A percentile compares a stretch with the other conserved stretches of the same genome.
Evolutionary conservation across 2,113 vertebrate species (phyloP).

Genomic region (Enhydra lutris): DNA sequence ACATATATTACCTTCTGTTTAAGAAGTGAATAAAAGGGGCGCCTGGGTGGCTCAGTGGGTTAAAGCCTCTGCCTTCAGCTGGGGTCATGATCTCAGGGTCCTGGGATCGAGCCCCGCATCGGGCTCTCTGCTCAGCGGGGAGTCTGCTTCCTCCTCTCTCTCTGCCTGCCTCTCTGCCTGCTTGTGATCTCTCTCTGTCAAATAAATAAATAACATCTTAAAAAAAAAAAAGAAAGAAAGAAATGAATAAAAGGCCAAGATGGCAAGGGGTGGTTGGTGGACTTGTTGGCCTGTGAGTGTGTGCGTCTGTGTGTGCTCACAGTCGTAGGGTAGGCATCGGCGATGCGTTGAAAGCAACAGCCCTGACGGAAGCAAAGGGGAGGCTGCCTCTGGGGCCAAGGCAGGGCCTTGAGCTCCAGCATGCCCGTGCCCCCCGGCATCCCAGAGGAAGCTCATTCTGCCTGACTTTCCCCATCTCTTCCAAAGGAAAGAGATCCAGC

Average conservation of each 20-base stretch:
- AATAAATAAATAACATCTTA: too few relatives aligned
- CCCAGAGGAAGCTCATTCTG: not conserved
- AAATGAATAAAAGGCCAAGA: not conserved
- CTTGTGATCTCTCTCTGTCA: too few relatives aligned
- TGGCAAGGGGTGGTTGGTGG: not conserved
- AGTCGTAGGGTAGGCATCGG: not conserved
- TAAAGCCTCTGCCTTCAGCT: too few relatives aligned
- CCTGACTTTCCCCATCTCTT: not conserved
- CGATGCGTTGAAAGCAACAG: not conserved
- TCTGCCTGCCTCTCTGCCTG: too few relatives aligned
- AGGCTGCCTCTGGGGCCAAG: not conserved
- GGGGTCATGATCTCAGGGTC: too few relatives aligned
- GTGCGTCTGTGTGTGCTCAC: not conserved
- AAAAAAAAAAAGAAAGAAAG: not conserved
- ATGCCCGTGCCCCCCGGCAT: too few relatives aligned
- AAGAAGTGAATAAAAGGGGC: not conserved
- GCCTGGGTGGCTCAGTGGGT: too few relatives aligned
- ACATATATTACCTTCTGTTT: not conserved
- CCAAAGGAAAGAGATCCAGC: not conserved
- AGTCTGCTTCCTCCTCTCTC: too few relatives aligned
- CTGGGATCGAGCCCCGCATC: too few relatives aligned
- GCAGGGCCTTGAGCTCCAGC: not conserved
- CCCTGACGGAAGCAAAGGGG: not conserved
- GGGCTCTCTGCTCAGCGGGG: too few relatives aligned
- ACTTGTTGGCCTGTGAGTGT: rapidly evolving